These are phyloP conservation scores for Neotoma lepida DNA, from an alignment of 2,113 vertebrate genomes.

Conservation along the genomic window DNA sequence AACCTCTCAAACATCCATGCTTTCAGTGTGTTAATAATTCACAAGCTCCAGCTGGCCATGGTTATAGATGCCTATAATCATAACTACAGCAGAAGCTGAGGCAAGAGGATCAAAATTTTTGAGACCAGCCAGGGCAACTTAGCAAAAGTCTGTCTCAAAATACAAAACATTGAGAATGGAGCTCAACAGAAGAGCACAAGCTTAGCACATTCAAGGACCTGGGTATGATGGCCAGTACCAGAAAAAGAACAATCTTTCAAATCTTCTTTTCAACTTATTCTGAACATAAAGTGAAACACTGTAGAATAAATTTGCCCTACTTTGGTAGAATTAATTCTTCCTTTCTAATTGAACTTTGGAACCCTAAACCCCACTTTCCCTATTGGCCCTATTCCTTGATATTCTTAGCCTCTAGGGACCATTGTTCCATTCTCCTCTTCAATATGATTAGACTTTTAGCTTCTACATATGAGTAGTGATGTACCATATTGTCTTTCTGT, in stretches of 20 bases:
- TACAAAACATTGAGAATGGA: not conserved
- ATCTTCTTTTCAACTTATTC: not conserved
- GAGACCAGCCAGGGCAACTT: not conserved
- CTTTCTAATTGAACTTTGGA: not conserved
- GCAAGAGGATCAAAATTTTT: not conserved
- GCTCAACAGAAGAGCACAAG: not conserved
- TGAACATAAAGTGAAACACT: not conserved
- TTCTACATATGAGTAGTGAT: too few relatives aligned
- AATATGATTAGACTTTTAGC: not conserved
- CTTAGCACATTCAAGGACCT: not conserved
- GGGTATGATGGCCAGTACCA: not conserved
- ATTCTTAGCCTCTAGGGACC: not conserved
- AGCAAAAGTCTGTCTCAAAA: not conserved
- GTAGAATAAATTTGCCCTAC: not conserved
- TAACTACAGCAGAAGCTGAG: not conserved
- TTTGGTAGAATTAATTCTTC: not conserved
- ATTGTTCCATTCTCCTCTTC: not conserved
- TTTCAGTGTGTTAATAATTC: not conserved
- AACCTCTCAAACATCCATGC: not conserved
- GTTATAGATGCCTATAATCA: not conserved
- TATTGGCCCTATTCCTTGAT: not conserved
- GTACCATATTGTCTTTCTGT: not conserved
- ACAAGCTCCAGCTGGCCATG: not conserved
- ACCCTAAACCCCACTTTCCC: not conserved
- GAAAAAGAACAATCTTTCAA: not conserved